Percentiles rank a stretch among this genome's conserved stretches.
Evolutionary conservation across 1,140 invertebrate genomes (phyloP).

Genomic region (Telenomus remus): DNA sequence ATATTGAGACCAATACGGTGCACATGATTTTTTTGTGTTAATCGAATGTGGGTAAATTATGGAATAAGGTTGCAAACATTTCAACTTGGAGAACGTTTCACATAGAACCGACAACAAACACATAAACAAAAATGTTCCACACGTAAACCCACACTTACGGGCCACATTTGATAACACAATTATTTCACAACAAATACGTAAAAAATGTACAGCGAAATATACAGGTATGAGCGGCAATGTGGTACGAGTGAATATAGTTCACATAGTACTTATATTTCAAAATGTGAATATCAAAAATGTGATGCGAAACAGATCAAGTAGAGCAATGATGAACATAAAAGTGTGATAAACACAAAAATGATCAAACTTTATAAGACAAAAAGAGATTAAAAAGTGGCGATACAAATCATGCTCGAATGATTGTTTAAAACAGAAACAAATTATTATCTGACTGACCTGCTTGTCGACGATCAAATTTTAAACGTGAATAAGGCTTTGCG

Average conservation of each 20-base stretch:
- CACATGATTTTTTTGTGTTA: too few species aligned
- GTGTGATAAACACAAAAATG: slow-evolving; percentile 25
- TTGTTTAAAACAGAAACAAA: slow-evolving; percentile 38
- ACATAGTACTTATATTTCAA: neutral
- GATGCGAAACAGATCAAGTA: slow-evolving; percentile 11
- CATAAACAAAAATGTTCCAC: neutral
- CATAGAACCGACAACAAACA: too few species aligned
- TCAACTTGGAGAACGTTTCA: neutral
- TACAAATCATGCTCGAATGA: slow-evolving; percentile 52
- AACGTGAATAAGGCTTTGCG: slow-evolving; percentile 31
- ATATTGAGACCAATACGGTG: too few species aligned
- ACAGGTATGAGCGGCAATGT: slow-evolving; percentile 6
- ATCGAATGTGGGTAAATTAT: neutral
- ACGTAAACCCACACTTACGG: too few species aligned
- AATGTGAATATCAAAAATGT: neutral
- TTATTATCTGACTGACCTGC: slow-evolving; percentile 51
- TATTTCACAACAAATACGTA: neutral
- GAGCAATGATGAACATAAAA: slow-evolving; percentile 27
- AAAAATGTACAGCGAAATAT: slow-evolving; percentile 10
- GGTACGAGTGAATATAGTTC: neutral
- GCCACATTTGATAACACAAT: neutral
- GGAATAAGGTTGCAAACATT: neutral
- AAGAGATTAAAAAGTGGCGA: slow-evolving; percentile 21
- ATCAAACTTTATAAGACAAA: slow-evolving; percentile 25
- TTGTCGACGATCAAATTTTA: slow-evolving; percentile 34